These are phyloP conservation scores for Xiphorhynchus elegans DNA, from an alignment of 2,113 vertebrate species.

Conservation along the genomic window DNA sequence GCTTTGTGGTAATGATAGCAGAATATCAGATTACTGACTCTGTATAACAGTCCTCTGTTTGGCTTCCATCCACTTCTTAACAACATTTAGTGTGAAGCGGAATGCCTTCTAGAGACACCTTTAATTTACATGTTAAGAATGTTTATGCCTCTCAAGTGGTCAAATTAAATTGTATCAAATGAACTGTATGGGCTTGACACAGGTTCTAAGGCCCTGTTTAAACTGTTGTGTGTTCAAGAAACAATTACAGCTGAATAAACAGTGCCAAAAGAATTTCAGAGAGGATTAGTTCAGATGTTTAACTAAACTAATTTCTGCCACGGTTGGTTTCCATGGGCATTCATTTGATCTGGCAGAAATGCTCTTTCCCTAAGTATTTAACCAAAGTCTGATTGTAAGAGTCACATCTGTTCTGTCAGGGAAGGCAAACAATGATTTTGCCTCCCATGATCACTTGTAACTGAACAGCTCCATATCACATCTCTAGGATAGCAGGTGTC, in stretches of 20 bases:
- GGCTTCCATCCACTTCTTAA: conserved; percentile 43
- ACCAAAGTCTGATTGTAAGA: neutral
- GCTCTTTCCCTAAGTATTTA: neutral
- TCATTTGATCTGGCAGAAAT: conserved; percentile 13
- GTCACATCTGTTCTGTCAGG: neutral
- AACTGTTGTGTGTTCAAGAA: conserved; percentile 25
- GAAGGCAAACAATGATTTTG: neutral
- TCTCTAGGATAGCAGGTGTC: neutral
- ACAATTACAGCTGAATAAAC: conserved; percentile 53
- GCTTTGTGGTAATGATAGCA: conserved; percentile 30
- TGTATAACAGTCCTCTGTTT: conserved; percentile 24
- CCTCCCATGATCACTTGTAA: neutral
- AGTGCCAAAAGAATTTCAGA: conserved; percentile 35
- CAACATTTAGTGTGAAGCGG: conserved; percentile 4
- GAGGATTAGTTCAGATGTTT: conserved; percentile 46
- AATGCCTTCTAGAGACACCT: conserved; percentile 50
- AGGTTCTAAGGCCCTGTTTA: conserved; percentile 22
- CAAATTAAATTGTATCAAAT: conserved; percentile 56
- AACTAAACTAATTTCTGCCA: conserved; percentile 37
- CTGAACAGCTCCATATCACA: neutral
- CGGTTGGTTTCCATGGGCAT: neutral
- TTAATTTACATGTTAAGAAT: conserved; percentile 40
- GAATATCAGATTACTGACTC: conserved; percentile 41
- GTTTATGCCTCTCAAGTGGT: conserved; percentile 59
- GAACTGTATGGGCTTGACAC: neutral